phyloP scores from a whole-genome alignment of 2,888 invertebrate genomes.

The Euproctis similis region DNA sequence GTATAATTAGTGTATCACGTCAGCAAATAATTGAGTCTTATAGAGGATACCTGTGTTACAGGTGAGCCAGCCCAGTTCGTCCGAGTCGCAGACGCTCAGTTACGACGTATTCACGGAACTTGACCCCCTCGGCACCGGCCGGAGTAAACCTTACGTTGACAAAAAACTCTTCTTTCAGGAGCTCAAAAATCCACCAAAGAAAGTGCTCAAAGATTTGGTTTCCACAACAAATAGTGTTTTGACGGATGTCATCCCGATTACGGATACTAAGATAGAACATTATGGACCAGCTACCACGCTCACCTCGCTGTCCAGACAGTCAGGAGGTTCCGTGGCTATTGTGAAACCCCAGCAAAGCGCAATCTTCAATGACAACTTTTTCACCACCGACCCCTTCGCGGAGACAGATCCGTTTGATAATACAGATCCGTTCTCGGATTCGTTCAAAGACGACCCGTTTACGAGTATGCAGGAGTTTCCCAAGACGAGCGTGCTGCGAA shows the following conservation, averaged over 20 bases:
- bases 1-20: constrained; percentile 24
- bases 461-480: constrained; percentile 59
- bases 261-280: constrained; percentile 41
- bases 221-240: constrained; percentile 55
- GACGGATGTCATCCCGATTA: constrained; percentile 46
- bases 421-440: constrained; percentile 80
- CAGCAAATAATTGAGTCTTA: constrained; percentile 40
- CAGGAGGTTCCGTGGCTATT: constrained; percentile 67
- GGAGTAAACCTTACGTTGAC: constrained; percentile 94
- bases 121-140: constrained; percentile 94
- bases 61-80: constrained; percentile 57
- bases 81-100: constrained; percentile 53
- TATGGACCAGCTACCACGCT: constrained; percentile 64
- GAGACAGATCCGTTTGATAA: constrained; percentile 85
- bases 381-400: constrained; percentile 78
- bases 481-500: constrained; percentile 35
- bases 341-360: constrained; percentile 42
- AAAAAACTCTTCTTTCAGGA: constrained; percentile 98
- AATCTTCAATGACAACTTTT: constrained; percentile 49
- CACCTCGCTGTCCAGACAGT: constrained; percentile 65
- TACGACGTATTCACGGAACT: constrained; percentile 94
- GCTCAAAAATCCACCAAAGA: constrained; percentile 95
- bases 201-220: constrained; percentile 91
- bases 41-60: constrained; percentile 61
- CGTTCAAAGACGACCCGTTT: constrained; percentile 78